These are phyloP conservation scores for Rhinella marina DNA, from an alignment of 2,797 vertebrate genomes.

Conservation along the genomic window DNA sequence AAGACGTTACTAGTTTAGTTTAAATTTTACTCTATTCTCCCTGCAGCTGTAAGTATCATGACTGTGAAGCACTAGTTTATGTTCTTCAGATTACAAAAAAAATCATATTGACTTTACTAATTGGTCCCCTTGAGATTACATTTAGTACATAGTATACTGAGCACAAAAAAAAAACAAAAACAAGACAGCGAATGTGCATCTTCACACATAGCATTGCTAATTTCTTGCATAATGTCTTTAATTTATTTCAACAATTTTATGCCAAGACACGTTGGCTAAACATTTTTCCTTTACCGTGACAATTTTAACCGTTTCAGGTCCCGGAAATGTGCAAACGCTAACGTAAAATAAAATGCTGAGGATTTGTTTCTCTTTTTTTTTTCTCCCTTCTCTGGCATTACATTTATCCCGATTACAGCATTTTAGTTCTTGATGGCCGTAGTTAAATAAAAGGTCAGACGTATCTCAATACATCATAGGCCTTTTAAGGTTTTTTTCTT, in stretches of 20 bases:
- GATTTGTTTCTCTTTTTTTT: background rate
- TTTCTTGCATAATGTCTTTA: constrained; percentile 30
- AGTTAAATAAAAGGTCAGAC: constrained; percentile 60
- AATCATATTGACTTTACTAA: constrained; percentile 38
- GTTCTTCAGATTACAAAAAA: constrained; percentile 35
- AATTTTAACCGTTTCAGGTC: constrained; percentile 1
- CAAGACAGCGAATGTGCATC: background rate
- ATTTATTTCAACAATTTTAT: constrained; percentile 17
- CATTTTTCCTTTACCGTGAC: background rate
- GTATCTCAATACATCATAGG: constrained; percentile 50
- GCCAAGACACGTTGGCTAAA: constrained; percentile 17
- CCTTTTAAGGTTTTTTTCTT: constrained; percentile 38
- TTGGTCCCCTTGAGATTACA: constrained; percentile 43
- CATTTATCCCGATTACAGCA: constrained; percentile 57
- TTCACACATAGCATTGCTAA: constrained; percentile 4
- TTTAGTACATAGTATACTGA: constrained; percentile 25
- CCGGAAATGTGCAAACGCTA: background rate
- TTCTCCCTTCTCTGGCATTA: constrained; percentile 9
- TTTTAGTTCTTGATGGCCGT: constrained; percentile 46
- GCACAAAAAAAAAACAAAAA: background rate
- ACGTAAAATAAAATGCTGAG: background rate
- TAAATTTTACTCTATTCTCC: constrained; percentile 38
- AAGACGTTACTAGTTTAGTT: constrained; percentile 11
- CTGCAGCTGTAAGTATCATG: constrained; percentile 32
- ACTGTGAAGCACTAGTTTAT: constrained; percentile 25